Evolutionary conservation across 2,888 invertebrate genomes (phyloP).

Genomic region (Ichneumoninae sp.): DNA sequence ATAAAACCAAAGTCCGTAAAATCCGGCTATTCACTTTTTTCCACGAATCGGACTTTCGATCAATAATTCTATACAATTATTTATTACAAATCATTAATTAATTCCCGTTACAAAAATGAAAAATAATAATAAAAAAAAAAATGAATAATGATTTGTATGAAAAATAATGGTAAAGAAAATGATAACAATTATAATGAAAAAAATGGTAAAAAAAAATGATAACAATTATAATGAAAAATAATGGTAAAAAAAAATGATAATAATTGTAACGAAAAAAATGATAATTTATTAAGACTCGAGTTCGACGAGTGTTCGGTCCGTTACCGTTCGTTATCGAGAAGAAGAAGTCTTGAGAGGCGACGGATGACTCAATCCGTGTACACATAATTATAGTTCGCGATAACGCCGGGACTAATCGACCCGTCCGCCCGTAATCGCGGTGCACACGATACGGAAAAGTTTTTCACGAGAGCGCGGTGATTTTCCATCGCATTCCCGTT

Average conservation of each 20-base stretch:
- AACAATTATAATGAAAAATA: no score
- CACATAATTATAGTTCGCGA: constrained; percentile 49
- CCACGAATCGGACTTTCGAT: background rate
- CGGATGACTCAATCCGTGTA: constrained; percentile 34
- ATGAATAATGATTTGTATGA: no score
- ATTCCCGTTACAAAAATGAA: no score
- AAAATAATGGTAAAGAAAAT: no score
- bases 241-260: background rate
- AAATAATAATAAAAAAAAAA: no score
- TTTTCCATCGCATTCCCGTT: constrained; percentile 52
- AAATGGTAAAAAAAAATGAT: background rate
- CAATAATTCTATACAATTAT: background rate
- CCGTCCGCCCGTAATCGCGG: constrained; percentile 41
- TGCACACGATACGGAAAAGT: constrained; percentile 28
- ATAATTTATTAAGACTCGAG: background rate
- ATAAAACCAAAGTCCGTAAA: no score
- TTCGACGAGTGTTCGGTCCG: background rate
- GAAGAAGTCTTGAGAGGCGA: background rate
- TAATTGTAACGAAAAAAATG: background rate
- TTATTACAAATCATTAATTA: no score
- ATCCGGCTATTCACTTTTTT: background rate
- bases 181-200: no score
- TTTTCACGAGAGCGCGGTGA: constrained; percentile 34
- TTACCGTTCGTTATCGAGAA: background rate
- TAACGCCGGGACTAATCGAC: constrained; percentile 49